Evolutionary conservation across 2,113 vertebrate species (phyloP).

Genomic region (Sisor rabdophorus): DNA sequence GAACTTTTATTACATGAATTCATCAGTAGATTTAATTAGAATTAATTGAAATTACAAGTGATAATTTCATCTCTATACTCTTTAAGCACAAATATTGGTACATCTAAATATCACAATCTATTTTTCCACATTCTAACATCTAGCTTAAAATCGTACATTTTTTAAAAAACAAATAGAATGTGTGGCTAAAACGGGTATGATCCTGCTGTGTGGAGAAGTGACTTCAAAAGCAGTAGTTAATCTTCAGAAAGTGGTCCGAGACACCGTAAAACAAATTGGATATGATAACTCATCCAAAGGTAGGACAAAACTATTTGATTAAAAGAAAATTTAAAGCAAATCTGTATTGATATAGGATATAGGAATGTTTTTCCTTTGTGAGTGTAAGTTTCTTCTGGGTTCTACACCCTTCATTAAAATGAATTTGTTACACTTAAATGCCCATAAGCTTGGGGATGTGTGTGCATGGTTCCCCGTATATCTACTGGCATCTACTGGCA

Average conservation of each 20-base stretch:
- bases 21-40: no score
- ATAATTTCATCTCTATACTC: no score
- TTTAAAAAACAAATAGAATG: constrained; percentile 58
- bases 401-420: background rate
- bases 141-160: no score
- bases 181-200: constrained; percentile 71
- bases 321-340: no score
- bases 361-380: background rate
- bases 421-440: background rate
- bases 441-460: background rate
- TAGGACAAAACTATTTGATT: constrained; percentile 32
- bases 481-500: background rate
- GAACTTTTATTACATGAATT: background rate
- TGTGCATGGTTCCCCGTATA: background rate
- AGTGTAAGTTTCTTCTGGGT: background rate
- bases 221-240: constrained; percentile 67
- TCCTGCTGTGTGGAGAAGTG: constrained; percentile 70
- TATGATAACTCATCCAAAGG: constrained; percentile 71
- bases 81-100: no score
- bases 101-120: no score
- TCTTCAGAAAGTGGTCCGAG: constrained; percentile 64
- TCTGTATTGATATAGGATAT: no score
- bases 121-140: no score
- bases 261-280: constrained; percentile 67
- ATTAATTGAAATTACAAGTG: no score